phyloP scores from a whole-genome alignment of 2,888 invertebrate genomes.

The Epinotia bilunana region DNA sequence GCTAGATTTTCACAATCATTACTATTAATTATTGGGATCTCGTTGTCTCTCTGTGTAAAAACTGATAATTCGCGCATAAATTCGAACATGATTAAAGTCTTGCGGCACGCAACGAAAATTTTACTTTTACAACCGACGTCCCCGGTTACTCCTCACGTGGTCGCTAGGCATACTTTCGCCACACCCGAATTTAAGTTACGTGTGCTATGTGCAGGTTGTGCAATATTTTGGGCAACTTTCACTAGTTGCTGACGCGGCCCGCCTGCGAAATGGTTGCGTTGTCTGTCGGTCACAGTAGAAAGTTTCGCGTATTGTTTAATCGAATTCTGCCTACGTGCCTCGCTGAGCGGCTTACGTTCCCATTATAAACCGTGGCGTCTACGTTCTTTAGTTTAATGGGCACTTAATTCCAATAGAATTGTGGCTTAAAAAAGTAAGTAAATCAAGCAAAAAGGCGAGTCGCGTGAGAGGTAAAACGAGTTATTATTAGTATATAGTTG shows the following conservation, averaged over 20 bases:
- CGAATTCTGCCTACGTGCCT: conserved; percentile 43
- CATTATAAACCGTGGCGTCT: conserved; percentile 43
- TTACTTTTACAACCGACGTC: conserved; percentile 42
- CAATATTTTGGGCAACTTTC: conserved; percentile 84
- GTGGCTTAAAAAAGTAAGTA: conserved; percentile 59
- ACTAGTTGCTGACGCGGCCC: conserved; percentile 77
- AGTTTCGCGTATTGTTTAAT: conserved; percentile 59
- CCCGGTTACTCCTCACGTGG: conserved; percentile 40
- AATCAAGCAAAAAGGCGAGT: conserved; percentile 72
- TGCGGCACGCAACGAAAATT: conserved; percentile 40
- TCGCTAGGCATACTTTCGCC: conserved; percentile 76
- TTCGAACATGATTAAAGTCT: conserved; percentile 33
- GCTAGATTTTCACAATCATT: conserved; percentile 49
- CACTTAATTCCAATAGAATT: conserved; percentile 39
- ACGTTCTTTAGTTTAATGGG: conserved; percentile 39
- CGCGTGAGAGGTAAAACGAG: conserved; percentile 83
- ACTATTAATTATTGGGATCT: conserved; percentile 22
- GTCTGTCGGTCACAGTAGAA: conserved; percentile 76
- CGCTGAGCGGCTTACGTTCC: conserved; percentile 30
- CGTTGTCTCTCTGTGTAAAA: conserved; percentile 28
- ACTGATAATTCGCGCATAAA: conserved; percentile 15
- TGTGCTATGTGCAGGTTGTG: conserved; percentile 71
- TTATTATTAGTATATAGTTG: conserved; percentile 75
- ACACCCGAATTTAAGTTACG: conserved; percentile 80
- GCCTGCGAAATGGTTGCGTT: conserved; percentile 81